Evolutionary conservation across 2,888 invertebrate genomes (phyloP).

Genomic region (Lysandra coridon): DNA sequence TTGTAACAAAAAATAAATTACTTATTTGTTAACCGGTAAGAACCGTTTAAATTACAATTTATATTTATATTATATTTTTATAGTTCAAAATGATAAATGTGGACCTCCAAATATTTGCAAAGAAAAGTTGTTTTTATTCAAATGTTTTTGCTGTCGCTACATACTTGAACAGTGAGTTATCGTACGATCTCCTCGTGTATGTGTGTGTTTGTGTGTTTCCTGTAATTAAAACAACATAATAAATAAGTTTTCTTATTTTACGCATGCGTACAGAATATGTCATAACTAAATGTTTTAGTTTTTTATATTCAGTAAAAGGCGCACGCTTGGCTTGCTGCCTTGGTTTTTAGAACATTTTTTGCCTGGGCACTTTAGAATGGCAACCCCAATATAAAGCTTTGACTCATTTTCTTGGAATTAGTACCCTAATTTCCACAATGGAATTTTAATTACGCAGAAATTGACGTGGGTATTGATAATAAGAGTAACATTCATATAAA

Average conservation of each 20-base stretch:
- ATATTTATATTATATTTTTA: too few species aligned
- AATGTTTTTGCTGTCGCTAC: slow-evolving; percentile 50
- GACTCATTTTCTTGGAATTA: background rate
- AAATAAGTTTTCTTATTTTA: slow-evolving; percentile 46
- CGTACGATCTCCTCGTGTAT: slow-evolving; percentile 36
- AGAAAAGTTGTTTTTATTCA: background rate
- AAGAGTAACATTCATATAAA: too few species aligned
- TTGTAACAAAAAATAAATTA: too few species aligned
- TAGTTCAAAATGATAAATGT: too few species aligned
- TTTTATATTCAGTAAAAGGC: background rate
- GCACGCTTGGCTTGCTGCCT: background rate
- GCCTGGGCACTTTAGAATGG: background rate
- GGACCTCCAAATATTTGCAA: background rate
- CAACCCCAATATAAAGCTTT: background rate
- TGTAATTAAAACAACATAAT: slow-evolving; percentile 58
- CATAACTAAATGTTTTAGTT: slow-evolving; percentile 31
- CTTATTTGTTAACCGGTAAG: background rate
- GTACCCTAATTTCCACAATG: background rate
- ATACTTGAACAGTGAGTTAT: slow-evolving; percentile 45
- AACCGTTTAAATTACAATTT: background rate
- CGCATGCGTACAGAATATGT: slow-evolving; percentile 37
- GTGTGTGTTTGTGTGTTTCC: slow-evolving; percentile 55
- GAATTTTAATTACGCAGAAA: background rate
- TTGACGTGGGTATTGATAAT: too few species aligned
- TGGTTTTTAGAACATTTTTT: background rate